phyloP scores from a whole-genome alignment of 1,140 invertebrate species.

The Bombus sylvicola region DNA sequence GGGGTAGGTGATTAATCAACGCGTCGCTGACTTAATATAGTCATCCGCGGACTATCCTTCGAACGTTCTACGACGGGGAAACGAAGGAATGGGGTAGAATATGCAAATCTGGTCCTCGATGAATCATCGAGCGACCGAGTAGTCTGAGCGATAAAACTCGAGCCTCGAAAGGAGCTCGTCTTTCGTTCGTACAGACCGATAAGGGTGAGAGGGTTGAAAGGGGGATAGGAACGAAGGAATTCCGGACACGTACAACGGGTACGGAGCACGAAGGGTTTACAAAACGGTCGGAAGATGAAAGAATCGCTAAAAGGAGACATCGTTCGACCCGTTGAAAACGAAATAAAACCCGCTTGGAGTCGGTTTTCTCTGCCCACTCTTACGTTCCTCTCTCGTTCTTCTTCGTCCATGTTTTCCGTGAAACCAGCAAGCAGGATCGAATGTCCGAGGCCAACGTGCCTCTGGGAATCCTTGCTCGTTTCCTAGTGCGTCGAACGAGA shows the following conservation, averaged over 20 bases:
- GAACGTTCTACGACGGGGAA: neutral
- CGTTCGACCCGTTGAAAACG: slow-evolving; percentile 29
- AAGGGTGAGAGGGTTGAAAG: neutral
- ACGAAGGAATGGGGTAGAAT: neutral
- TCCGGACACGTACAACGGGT: slow-evolving; percentile 50
- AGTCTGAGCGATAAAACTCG: neutral
- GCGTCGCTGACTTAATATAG: slow-evolving; percentile 14
- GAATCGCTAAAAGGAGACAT: slow-evolving; percentile 51
- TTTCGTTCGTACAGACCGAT: neutral
- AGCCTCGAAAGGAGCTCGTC: neutral
- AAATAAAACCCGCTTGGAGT: slow-evolving; percentile 41
- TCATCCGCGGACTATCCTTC: neutral
- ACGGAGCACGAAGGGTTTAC: slow-evolving; percentile 35
- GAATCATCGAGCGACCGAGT: neutral
- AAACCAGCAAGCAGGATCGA: slow-evolving; percentile 23
- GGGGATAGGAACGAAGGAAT: slow-evolving; percentile 10
- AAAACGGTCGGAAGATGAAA: slow-evolving; percentile 59
- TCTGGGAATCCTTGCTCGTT: slow-evolving; percentile 22
- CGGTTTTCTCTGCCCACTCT: neutral
- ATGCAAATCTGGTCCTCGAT: slow-evolving; percentile 8
- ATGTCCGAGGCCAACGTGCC: slow-evolving; percentile 43
- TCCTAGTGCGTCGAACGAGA: neutral
- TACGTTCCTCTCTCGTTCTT: too few species aligned
- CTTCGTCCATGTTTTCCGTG: neutral
- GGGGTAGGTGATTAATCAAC: neutral